Evolutionary conservation across 2,113 vertebrate genomes (phyloP).

Genomic region (Poeciliopsis turrubarensis): DNA sequence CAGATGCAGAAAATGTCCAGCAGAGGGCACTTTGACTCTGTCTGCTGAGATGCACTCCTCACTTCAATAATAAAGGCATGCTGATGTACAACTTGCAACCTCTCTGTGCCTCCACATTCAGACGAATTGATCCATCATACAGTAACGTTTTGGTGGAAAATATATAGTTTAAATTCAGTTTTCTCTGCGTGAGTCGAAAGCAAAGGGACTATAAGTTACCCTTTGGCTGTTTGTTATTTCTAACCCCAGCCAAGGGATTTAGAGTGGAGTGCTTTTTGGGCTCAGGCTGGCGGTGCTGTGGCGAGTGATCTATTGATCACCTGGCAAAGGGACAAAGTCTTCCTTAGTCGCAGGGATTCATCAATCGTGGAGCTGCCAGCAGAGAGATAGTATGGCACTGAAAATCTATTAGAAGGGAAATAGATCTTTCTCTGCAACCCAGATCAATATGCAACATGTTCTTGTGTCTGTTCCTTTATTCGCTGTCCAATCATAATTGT

Average conservation of each 20-base stretch:
- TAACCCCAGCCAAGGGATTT: constrained; percentile 24
- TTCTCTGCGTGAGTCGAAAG: constrained; percentile 4
- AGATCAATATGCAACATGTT: constrained; percentile 48
- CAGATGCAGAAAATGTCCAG: constrained; percentile 34
- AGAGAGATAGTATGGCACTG: constrained; percentile 30
- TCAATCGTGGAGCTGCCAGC: constrained; percentile 52
- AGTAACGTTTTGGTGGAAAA: neutral
- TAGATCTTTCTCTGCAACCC: constrained; percentile 49
- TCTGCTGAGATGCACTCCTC: neutral
- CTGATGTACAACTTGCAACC: neutral
- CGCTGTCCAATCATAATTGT: constrained; percentile 9
- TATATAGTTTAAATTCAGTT: constrained; percentile 9
- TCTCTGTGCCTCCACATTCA: constrained; percentile 8
- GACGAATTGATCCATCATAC: neutral
- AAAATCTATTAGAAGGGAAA: constrained; percentile 53
- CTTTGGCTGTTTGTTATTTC: constrained; percentile 43
- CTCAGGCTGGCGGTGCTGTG: constrained; percentile 28
- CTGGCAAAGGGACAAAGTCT: constrained; percentile 54
- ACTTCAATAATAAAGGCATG: constrained; percentile 7
- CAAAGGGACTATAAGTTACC: constrained; percentile 32
- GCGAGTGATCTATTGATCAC: constrained; percentile 53
- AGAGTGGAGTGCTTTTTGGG: constrained; percentile 22
- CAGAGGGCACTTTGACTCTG: constrained; percentile 52
- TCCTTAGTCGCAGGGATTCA: constrained; percentile 25
- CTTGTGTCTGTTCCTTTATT: constrained; percentile 19